These are phyloP conservation scores for Pristionchus fissidentatus DNA, from an alignment of 2,888 invertebrate species.

Conservation along the genomic window DNA sequence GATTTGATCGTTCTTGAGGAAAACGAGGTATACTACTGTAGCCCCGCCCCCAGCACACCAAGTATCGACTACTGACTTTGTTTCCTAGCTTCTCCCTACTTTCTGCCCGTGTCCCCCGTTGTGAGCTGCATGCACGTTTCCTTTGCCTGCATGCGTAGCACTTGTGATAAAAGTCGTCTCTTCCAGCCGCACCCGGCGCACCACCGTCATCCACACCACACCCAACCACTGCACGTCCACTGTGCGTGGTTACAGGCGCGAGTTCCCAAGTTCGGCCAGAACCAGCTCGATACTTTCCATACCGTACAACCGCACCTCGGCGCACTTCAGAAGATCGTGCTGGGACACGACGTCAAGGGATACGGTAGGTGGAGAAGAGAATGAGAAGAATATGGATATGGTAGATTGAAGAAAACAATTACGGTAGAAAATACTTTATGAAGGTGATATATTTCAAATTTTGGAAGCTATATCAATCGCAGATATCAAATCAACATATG, in stretches of 20 bases:
- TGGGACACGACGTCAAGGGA: conserved; percentile 71
- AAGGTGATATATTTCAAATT: too few species aligned
- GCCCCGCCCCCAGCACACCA: not conserved
- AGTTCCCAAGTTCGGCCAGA: conserved; percentile 54
- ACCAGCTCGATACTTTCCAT: conserved; percentile 61
- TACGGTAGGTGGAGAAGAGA: conserved; percentile 66
- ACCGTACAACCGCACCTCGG: conserved; percentile 61
- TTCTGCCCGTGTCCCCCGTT: not conserved
- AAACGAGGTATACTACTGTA: conserved; percentile 57
- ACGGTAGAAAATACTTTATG: too few species aligned
- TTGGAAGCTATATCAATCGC: too few species aligned
- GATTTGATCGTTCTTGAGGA: conserved; percentile 71
- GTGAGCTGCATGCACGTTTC: not conserved
- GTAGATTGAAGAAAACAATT: too few species aligned
- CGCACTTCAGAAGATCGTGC: conserved; percentile 63
- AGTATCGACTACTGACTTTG: not conserved
- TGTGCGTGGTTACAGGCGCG: conserved; percentile 61
- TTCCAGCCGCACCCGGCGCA: conserved; percentile 31
- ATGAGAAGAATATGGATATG: too few species aligned
- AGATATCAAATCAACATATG: too few species aligned
- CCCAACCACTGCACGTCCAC: not conserved
- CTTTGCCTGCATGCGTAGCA: not conserved
- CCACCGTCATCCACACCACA: conserved; percentile 31
- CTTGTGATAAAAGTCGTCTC: conserved; percentile 23
- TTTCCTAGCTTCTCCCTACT: conserved; percentile 35